Percentiles rank a stretch among this genome's conserved stretches.
Evolutionary conservation across 2,797 vertebrate genomes (phyloP).

Genomic region (Natrix natrix): DNA sequence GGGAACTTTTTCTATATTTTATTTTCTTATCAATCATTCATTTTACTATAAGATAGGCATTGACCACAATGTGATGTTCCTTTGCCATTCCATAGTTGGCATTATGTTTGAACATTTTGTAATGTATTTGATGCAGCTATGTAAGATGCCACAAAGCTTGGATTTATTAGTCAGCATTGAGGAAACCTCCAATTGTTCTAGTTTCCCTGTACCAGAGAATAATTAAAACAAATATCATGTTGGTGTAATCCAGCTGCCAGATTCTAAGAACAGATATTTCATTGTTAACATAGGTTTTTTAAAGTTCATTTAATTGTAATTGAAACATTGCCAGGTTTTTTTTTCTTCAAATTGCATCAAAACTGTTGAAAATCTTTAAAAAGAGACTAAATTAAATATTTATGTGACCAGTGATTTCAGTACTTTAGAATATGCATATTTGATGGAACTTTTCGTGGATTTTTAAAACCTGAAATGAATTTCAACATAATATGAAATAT

Average conservation of each 20-base stretch:
- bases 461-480: background rate
- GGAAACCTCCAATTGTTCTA: conserved; percentile 22
- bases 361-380: conserved; percentile 24
- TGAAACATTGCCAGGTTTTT: background rate
- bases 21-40: background rate
- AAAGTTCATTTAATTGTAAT: conserved; percentile 36
- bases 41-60: background rate
- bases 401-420: background rate
- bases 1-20: background rate
- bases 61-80: background rate
- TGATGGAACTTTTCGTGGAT: background rate
- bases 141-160: conserved; percentile 35
- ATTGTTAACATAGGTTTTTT: conserved; percentile 66
- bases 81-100: background rate
- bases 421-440: background rate
- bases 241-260: conserved; percentile 68
- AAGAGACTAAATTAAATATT: background rate
- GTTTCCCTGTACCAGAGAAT: conserved; percentile 48
- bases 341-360: background rate
- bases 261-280: conserved; percentile 72
- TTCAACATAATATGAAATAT: background rate
- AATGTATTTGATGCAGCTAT: background rate
- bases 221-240: conserved; percentile 69
- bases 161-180: conserved; percentile 39
- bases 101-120: rapidly evolving